Evolutionary conservation across 37 sponge, comb jelly and placozoan genomes (phyloP).

Genomic region (Chondrilla cf. caribensis): DNA sequence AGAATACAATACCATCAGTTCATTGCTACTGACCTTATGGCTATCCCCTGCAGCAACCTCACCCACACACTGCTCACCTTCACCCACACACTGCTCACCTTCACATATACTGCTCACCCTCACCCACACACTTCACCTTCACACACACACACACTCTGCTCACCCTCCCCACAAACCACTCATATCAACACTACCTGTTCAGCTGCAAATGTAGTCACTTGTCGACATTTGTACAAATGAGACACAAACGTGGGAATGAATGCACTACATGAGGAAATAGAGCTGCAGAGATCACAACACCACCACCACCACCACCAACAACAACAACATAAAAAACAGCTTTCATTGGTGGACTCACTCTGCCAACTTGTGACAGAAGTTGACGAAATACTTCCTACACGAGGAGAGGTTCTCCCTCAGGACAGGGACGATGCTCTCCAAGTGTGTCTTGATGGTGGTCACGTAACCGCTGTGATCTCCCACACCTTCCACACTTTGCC

Average conservation of each 20-base stretch:
- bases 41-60: no score
- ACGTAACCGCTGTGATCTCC: constrained; percentile 96
- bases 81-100: neutral
- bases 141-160: neutral
- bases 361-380: constrained; percentile 98
- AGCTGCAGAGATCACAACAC: neutral
- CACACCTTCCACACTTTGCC: constrained; percentile 85
- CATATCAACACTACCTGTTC: constrained; percentile 99
- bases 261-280: constrained; percentile 40
- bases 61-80: no score
- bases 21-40: no score
- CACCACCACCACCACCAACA: no score
- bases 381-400: constrained; percentile 91
- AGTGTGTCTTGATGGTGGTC: constrained; percentile 61
- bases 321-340: no score
- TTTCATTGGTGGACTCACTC: constrained; percentile 49
- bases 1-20: no score
- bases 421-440: constrained; percentile 74
- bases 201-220: constrained; percentile 92
- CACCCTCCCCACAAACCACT: no score
- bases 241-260: constrained; percentile 84
- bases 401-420: constrained; percentile 87
- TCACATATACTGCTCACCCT: neutral
- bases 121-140: neutral
- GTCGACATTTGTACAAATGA: constrained; percentile 94